Evolutionary conservation across 1,140 invertebrate species (phyloP).

Genomic region (Saccostrea glomerata): DNA sequence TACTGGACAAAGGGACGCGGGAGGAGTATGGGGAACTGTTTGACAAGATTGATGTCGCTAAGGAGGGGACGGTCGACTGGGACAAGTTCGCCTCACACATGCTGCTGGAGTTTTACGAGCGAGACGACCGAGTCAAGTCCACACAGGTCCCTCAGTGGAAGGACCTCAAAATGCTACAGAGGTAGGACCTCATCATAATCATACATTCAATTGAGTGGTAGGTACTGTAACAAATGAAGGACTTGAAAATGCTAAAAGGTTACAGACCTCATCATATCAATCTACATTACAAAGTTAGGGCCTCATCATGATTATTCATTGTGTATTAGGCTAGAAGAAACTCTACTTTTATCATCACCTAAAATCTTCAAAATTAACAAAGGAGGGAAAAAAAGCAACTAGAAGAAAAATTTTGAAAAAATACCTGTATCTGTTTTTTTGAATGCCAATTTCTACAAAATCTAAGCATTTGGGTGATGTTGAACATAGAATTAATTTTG

Average conservation of each 20-base stretch:
- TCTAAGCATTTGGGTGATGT: no score
- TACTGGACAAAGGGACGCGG: constrained; percentile 74
- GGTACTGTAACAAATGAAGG: neutral
- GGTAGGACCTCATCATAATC: constrained; percentile 61
- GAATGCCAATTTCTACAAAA: no score
- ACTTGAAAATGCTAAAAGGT: neutral
- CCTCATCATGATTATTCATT: neutral
- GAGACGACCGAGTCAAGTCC: constrained; percentile 77
- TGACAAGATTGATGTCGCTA: constrained; percentile 78
- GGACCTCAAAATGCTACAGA: constrained; percentile 74
- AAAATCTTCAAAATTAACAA: no score
- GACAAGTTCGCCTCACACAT: constrained; percentile 78
- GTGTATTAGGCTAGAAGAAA: no score
- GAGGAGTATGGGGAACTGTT: constrained; percentile 77
- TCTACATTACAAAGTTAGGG: neutral
- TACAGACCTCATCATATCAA: neutral
- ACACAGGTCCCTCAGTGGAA: constrained; percentile 79
- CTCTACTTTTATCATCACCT: no score
- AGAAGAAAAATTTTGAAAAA: no score
- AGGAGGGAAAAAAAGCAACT: no score
- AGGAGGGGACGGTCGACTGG: constrained; percentile 78
- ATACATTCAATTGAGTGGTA: neutral
- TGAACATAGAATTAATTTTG: no score
- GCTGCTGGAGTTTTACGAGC: constrained; percentile 79
- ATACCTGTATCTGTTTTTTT: no score